Evolutionary conservation across 2,797 vertebrate genomes (phyloP).

Genomic region (Ispidina picta): DNA sequence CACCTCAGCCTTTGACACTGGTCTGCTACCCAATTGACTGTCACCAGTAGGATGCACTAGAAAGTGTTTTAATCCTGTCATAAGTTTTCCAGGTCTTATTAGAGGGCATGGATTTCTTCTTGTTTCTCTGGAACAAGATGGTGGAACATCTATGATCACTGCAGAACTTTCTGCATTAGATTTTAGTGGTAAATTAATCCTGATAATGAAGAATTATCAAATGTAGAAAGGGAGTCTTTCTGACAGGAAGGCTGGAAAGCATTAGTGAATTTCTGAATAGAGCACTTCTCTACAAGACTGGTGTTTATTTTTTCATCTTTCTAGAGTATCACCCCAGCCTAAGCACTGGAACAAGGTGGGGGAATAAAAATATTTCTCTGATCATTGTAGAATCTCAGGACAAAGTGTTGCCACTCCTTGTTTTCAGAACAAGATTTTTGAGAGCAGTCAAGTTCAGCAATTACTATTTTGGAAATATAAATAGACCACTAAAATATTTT

Average conservation of each 20-base stretch:
- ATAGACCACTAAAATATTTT: not conserved
- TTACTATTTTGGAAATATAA: slow-evolving; percentile 50
- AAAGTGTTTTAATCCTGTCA: not conserved
- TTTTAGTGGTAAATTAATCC: not conserved
- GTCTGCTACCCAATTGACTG: not conserved
- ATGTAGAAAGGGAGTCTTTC: not conserved
- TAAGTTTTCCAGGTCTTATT: not conserved
- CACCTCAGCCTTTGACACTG: not conserved
- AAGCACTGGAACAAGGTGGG: not conserved
- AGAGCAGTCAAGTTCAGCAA: slow-evolving; percentile 41
- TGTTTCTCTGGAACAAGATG: not conserved
- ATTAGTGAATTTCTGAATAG: not conserved
- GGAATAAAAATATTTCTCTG: slow-evolving; percentile 32
- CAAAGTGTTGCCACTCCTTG: not conserved
- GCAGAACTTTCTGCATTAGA: not conserved
- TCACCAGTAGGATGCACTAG: not conserved
- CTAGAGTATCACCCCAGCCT: not conserved
- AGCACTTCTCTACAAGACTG: not conserved
- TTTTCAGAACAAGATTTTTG: slow-evolving; percentile 47
- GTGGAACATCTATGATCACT: not conserved
- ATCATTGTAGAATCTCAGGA: slow-evolving; percentile 21
- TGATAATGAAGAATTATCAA: not conserved
- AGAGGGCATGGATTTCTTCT: not conserved
- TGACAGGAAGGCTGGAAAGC: not conserved
- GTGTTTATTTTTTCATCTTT: not conserved